Evolutionary conservation across 2,888 invertebrate genomes (phyloP).

Genomic region (Coremacera marginata): DNA sequence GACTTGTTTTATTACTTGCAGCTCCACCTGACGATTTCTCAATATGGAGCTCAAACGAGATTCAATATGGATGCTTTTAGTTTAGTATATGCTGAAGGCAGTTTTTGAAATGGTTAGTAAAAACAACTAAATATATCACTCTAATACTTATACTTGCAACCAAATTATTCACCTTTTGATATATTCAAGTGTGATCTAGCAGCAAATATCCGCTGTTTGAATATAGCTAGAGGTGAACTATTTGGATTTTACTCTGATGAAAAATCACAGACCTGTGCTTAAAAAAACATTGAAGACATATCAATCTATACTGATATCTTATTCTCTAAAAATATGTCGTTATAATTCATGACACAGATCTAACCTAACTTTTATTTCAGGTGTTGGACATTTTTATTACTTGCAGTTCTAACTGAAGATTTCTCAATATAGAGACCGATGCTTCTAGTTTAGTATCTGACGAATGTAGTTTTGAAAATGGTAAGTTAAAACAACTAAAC

Average conservation of each 20-base stretch:
- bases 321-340: too few species aligned
- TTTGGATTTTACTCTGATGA: conserved; percentile 43
- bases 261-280: conserved; percentile 49
- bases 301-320: conserved; percentile 44
- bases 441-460: too few species aligned
- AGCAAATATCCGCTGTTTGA: too few species aligned
- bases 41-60: not conserved
- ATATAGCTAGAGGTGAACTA: too few species aligned
- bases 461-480: not conserved
- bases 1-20: not conserved
- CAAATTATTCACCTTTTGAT: too few species aligned
- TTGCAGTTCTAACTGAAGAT: not conserved
- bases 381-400: not conserved
- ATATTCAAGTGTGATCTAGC: too few species aligned
- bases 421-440: not conserved
- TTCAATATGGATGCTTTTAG: not conserved
- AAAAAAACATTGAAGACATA: conserved; percentile 43
- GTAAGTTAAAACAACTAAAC: not conserved
- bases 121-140: not conserved
- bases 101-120: not conserved
- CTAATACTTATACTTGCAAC: too few species aligned
- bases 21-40: not conserved
- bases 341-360: too few species aligned
- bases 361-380: too few species aligned
- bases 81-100: not conserved